A percentile compares a stretch with the other conserved stretches of the same genome.
Conservation (phyloP, 1,140 invertebrate species). For the Calosoma granatense region DNA sequence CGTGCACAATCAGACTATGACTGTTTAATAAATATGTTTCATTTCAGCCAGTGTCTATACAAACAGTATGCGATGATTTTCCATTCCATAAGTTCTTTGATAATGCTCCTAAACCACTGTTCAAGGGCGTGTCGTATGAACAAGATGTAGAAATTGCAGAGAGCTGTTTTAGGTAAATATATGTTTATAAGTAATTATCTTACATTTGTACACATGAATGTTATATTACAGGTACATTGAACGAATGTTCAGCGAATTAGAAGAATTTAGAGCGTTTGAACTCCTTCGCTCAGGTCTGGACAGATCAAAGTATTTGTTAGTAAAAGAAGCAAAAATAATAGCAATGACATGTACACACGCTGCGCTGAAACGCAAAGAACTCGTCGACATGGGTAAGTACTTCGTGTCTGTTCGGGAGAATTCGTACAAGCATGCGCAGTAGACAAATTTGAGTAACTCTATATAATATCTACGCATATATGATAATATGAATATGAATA, state of each 20-base stretch:
- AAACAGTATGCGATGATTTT: slow-evolving; percentile 63
- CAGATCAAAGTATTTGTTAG: slow-evolving; percentile 89
- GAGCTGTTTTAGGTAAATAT: slow-evolving; percentile 72
- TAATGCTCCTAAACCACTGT: slow-evolving; percentile 87
- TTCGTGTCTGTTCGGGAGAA: neutral
- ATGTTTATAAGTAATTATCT: neutral
- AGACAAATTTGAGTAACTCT: neutral
- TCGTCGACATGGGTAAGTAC: slow-evolving; percentile 76
- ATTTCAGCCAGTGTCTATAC: slow-evolving; percentile 31
- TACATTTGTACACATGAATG: neutral
- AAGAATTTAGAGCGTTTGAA: slow-evolving; percentile 98
- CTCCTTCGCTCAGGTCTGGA: slow-evolving; percentile 88
- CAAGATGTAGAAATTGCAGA: slow-evolving; percentile 87
- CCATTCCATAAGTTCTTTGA: slow-evolving; percentile 88
- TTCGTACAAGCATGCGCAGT: too few species aligned
- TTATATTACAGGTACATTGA: slow-evolving; percentile 61
- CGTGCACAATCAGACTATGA: neutral
- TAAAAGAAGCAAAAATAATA: slow-evolving; percentile 99
- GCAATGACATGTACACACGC: slow-evolving; percentile 99
- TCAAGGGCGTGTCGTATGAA: slow-evolving; percentile 66
- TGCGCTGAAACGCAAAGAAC: slow-evolving; percentile 89
- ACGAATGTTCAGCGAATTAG: slow-evolving; percentile 92
- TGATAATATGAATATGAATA: too few species aligned
- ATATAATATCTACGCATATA: neutral
- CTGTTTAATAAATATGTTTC: slow-evolving; percentile 3